phyloP scores from a whole-genome alignment of 2,888 invertebrate genomes.

The Caenorhabditis sulstoni region DNA sequence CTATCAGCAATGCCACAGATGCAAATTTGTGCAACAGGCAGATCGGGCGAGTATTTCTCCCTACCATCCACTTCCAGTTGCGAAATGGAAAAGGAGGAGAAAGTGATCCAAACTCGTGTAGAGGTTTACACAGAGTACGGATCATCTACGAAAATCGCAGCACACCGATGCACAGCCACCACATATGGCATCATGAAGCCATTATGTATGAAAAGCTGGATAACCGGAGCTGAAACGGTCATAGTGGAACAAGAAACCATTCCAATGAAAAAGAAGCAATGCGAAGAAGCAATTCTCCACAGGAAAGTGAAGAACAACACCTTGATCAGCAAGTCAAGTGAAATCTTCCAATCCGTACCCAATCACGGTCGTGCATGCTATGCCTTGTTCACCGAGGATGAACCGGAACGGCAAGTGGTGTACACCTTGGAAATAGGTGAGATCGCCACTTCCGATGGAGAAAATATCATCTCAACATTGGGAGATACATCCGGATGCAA shows the following conservation, averaged over 20 bases:
- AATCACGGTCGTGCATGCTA: too few species aligned
- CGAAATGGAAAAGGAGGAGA: constrained; percentile 4
- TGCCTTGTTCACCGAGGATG: too few species aligned
- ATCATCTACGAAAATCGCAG: constrained; percentile 4
- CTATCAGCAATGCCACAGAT: neutral
- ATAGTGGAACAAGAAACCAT: too few species aligned
- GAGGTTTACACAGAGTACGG: constrained; percentile 12
- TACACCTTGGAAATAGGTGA: neutral
- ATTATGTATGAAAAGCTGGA: too few species aligned
- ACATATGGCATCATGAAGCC: too few species aligned
- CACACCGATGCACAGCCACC: neutral
- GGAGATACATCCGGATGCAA: too few species aligned
- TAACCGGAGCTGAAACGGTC: too few species aligned
- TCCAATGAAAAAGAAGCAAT: too few species aligned
- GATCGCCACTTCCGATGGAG: too few species aligned
- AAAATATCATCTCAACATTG: too few species aligned
- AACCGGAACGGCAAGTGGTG: neutral
- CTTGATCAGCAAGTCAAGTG: neutral
- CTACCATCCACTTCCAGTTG: neutral
- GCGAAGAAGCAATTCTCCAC: too few species aligned
- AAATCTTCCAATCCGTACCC: too few species aligned
- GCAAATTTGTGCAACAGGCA: constrained; percentile 11
- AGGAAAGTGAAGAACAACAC: constrained; percentile 19
- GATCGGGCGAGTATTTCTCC: constrained; percentile 13
- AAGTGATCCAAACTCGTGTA: neutral